Conservation (phyloP, 2,888 invertebrate genomes). For the Nematopogon swammerdamellus region DNA sequence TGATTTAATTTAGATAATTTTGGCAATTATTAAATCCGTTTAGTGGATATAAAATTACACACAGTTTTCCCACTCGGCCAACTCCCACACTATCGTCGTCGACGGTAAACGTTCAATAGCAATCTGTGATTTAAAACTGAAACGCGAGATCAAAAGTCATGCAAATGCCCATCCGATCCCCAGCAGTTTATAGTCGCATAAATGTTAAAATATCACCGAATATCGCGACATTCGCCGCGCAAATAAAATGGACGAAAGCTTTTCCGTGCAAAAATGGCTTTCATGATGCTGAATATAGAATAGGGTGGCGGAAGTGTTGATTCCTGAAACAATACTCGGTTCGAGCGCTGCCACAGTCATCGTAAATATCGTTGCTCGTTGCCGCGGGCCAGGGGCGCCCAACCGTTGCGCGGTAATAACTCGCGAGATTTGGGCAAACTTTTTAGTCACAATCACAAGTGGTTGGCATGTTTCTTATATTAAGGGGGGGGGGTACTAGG, state of each 20-base stretch:
- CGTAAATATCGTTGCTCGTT: constrained; percentile 43
- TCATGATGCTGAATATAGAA: not conserved
- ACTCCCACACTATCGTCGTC: too few relatives aligned
- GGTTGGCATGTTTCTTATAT: too few relatives aligned
- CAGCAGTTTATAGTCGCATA: not conserved
- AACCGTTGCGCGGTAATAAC: constrained; percentile 14
- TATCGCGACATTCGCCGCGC: not conserved
- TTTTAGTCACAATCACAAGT: too few relatives aligned
- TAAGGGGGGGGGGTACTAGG: too few relatives aligned
- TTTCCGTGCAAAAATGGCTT: not conserved
- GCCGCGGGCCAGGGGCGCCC: constrained; percentile 21
- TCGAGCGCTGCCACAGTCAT: not conserved
- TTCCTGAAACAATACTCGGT: constrained; percentile 3
- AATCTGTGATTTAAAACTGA: not conserved
- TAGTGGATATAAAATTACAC: too few relatives aligned
- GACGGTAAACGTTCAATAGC: not conserved
- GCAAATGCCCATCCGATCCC: not conserved
- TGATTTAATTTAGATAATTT: too few relatives aligned
- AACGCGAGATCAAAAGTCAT: not conserved
- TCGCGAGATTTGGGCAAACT: too few relatives aligned
- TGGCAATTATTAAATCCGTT: too few relatives aligned
- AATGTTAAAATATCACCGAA: not conserved
- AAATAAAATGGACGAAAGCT: not conserved
- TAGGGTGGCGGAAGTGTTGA: constrained; percentile 1
- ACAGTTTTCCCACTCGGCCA: too few relatives aligned